Evolutionary conservation across 2,797 vertebrate genomes (phyloP).

Genomic region (Toxotes lorentzi): DNA sequence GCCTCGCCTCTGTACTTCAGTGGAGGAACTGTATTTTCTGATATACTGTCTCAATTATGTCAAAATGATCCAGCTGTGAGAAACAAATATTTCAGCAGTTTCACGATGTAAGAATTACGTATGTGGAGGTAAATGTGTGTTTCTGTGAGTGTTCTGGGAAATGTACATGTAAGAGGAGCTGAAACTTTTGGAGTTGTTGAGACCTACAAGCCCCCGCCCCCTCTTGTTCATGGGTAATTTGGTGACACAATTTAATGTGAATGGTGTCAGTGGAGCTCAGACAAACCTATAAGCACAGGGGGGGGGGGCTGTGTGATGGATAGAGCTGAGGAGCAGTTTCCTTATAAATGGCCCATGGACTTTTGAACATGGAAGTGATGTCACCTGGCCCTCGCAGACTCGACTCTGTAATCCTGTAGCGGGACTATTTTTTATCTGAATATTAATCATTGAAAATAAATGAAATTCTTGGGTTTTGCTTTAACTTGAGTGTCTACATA

Average conservation of each 20-base stretch:
- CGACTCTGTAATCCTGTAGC: background rate
- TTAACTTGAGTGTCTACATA: background rate
- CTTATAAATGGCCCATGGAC: slow-evolving; percentile 16
- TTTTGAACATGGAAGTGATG: slow-evolving; percentile 21
- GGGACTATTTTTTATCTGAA: slow-evolving; percentile 10
- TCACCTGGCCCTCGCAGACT: slow-evolving; percentile 25
- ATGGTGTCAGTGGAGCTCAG: slow-evolving; percentile 44
- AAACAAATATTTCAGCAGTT: slow-evolving; percentile 58
- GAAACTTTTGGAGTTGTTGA: slow-evolving; percentile 21
- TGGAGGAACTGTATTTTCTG: slow-evolving; percentile 24
- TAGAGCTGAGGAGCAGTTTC: slow-evolving; percentile 33
- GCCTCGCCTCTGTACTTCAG: background rate
- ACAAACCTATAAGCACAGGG: slow-evolving; percentile 2
- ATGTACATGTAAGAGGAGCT: slow-evolving; percentile 41
- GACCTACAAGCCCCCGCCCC: background rate
- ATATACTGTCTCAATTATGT: slow-evolving; percentile 61
- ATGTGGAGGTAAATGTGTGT: slow-evolving; percentile 37
- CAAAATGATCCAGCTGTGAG: slow-evolving; percentile 47
- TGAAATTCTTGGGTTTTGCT: slow-evolving; percentile 9
- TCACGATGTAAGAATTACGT: slow-evolving; percentile 57
- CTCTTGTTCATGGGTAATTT: slow-evolving; percentile 35
- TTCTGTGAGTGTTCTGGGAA: slow-evolving; percentile 63
- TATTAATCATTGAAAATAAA: slow-evolving; percentile 37
- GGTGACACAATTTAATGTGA: slow-evolving; percentile 27
- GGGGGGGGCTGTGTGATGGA: slow-evolving; percentile 26